These are phyloP conservation scores for Protobothrops mucrosquamatus DNA, from an alignment of 2,113 vertebrate genomes.

Conservation along the genomic window DNA sequence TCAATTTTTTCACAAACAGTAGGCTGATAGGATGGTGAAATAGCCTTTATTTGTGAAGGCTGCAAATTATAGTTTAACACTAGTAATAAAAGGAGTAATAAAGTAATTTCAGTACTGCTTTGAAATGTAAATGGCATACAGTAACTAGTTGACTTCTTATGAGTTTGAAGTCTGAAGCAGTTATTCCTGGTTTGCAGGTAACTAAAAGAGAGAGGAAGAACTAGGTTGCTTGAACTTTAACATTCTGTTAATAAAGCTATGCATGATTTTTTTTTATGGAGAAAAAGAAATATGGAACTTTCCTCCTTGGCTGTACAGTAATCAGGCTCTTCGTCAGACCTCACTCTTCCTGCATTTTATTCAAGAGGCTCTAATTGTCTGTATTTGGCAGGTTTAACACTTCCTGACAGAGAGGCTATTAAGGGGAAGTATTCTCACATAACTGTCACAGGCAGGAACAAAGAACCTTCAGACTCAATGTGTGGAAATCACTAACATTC, in stretches of 20 bases:
- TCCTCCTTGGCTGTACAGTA: conserved; percentile 66
- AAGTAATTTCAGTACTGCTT: not conserved
- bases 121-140: not conserved
- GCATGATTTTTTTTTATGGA: conserved; percentile 61
- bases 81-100: not conserved
- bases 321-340: conserved; percentile 73
- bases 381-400: conserved; percentile 88
- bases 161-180: conserved; percentile 4
- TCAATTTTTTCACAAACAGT: not conserved
- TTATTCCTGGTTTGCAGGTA: conserved; percentile 60
- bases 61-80: not conserved
- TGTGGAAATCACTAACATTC: conserved; percentile 79
- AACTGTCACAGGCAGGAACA: conserved; percentile 86
- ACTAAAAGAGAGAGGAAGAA: conserved; percentile 34
- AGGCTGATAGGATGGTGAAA: not conserved
- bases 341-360: conserved; percentile 81
- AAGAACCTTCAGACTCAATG: conserved; percentile 79
- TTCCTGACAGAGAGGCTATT: conserved; percentile 91
- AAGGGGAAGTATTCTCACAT: conserved; percentile 86
- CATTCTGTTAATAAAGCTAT: conserved; percentile 67
- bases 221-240: conserved; percentile 29
- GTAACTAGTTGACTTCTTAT: conserved; percentile 38
- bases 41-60: not conserved
- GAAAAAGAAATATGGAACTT: conserved; percentile 76
- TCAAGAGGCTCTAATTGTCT: conserved; percentile 85